A percentile compares a stretch with the other conserved stretches of the same genome.
phyloP scores from a whole-genome alignment of 1,140 invertebrate species.

The Conus betulinus region DNA sequence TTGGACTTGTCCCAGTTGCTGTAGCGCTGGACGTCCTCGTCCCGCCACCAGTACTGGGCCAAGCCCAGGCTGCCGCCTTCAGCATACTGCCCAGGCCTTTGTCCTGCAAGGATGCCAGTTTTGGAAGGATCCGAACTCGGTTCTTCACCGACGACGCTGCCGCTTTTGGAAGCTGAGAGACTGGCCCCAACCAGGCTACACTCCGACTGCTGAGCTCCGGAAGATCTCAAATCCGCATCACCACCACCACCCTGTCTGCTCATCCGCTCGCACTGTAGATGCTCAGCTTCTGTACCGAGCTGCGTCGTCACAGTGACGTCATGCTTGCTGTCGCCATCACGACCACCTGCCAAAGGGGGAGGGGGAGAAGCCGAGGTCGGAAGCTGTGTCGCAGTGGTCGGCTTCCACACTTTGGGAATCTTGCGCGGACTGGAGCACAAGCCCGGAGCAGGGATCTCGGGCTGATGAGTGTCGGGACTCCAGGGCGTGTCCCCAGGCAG shows the following conservation, averaged over 20 bases:
- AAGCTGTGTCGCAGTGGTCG: constrained; percentile 12
- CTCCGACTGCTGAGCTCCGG: too few species aligned
- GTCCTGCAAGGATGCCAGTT: too few species aligned
- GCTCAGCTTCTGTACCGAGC: not conserved
- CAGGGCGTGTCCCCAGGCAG: constrained; percentile 38
- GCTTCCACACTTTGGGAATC: not conserved
- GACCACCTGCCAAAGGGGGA: not conserved
- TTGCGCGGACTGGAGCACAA: constrained; percentile 13
- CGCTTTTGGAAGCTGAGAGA: too few species aligned
- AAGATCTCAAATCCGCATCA: too few species aligned
- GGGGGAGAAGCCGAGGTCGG: not conserved
- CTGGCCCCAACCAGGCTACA: too few species aligned
- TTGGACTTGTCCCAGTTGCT: constrained; percentile 45
- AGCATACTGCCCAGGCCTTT: too few species aligned
- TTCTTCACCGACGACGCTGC: too few species aligned
- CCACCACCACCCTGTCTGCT: too few species aligned
- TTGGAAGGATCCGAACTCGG: too few species aligned
- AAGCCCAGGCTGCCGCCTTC: not conserved
- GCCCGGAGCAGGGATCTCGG: constrained; percentile 28
- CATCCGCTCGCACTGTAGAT: too few species aligned
- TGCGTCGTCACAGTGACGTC: not conserved
- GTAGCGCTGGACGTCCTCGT: constrained; percentile 32
- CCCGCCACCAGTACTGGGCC: constrained; percentile 7
- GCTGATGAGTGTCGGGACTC: not conserved
- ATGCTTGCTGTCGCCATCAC: not conserved